Evolutionary conservation across 2,113 vertebrate species (phyloP).

Genomic region (Butastur rufipennis): DNA sequence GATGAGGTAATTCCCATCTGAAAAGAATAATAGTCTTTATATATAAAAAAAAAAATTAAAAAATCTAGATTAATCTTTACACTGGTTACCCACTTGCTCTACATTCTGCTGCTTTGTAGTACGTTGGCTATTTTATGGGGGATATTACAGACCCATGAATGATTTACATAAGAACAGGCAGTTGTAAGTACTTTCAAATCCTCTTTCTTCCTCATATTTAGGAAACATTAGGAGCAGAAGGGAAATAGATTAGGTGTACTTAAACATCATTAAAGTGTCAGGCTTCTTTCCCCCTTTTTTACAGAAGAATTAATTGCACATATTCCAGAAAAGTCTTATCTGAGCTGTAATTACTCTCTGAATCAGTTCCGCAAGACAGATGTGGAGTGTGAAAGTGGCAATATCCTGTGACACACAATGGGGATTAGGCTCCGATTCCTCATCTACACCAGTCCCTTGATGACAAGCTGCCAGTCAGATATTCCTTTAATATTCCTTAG

Average conservation of each 20-base stretch:
- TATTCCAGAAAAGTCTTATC: slow-evolving; percentile 67
- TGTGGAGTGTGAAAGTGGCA: slow-evolving; percentile 36
- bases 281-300: slow-evolving; percentile 42
- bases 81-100: slow-evolving; percentile 3
- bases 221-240: slow-evolving; percentile 66
- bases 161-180: slow-evolving; percentile 60
- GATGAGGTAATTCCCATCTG: not conserved
- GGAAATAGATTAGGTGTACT: slow-evolving; percentile 70
- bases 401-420: slow-evolving; percentile 36
- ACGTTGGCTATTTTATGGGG: slow-evolving; percentile 37
- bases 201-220: slow-evolving; percentile 67
- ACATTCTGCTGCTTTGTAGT: slow-evolving; percentile 20
- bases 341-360: slow-evolving; percentile 61
- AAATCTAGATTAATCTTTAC: slow-evolving; percentile 11
- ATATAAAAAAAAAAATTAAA: not conserved
- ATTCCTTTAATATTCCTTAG: slow-evolving; percentile 66
- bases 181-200: slow-evolving; percentile 66
- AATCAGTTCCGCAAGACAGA: slow-evolving; percentile 45
- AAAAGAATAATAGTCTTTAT: slow-evolving; percentile 4
- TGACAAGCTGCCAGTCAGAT: slow-evolving; percentile 62
- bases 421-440: slow-evolving; percentile 36
- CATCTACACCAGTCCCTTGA: not conserved
- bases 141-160: not conserved
- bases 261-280: slow-evolving; percentile 75
- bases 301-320: slow-evolving; percentile 60